Evolutionary conservation across 1,140 invertebrate genomes (phyloP), one percentile per base, ranked within the genome.

Genomic region (Phortica variegata): DNA sequence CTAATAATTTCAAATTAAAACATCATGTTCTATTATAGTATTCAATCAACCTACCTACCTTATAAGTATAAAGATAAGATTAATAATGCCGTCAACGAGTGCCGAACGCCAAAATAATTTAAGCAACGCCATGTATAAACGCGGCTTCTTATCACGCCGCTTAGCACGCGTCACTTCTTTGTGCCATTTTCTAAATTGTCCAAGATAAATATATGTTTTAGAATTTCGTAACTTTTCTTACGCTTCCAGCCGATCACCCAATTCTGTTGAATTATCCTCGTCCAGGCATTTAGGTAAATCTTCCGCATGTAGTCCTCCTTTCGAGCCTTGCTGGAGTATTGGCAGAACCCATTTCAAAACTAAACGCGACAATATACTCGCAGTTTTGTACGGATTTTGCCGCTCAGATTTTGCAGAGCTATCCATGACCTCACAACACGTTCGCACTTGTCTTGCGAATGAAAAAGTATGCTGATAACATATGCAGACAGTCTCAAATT

Each of bases 161-260:
- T 68, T 54, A 0, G 80, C 76, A 1, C 44, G 45, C 18, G 66
- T 58, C 21, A 81, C 12, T 61, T 84, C 83, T 36, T 73, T 62
- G n/a, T 66, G 60, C 80, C 80, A 81, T 55, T 80, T 65, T 51
- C 80, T 81, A 33, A 34, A 34, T 34, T 15, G 13, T 4, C 5
- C 6, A 34, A 13, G 13, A 34, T 6, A 34, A 1, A 2, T 32
- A 13, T 13, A 23, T 12, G 6, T 13, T 3, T 15, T 13, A 3
- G 6, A 2, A 21, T 1, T 2, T 17, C 6, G 5, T 2, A 8
- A 1, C 13, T 13, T 8, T 15, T 12, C 60, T 60, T 57, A 78
- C 77, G 65, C 51, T 47, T 78, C 77, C 10, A 78, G 54, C 9
- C 65, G 60, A 54, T 78, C 66, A 1, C 76, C 71, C 5, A 77